These are phyloP conservation scores for Glaucopsyche alexis DNA, from an alignment of 2,888 invertebrate species.

Conservation along the genomic window DNA sequence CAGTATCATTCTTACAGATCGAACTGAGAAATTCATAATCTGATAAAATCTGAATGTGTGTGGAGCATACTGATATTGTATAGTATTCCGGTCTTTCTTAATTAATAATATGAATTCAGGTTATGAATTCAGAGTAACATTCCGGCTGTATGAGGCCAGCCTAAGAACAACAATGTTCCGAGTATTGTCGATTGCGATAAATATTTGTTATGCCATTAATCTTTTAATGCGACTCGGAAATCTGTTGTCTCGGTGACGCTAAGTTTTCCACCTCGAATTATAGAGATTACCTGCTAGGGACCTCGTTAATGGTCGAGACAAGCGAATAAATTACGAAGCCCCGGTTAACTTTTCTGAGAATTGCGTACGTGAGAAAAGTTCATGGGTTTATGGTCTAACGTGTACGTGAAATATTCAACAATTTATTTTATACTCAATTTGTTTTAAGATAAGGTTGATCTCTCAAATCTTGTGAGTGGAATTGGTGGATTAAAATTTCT, in stretches of 20 bases:
- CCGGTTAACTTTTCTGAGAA: slow-evolving; percentile 30
- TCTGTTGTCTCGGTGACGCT: slow-evolving; percentile 27
- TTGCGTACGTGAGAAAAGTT: slow-evolving; percentile 36
- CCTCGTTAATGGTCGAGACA: slow-evolving; percentile 38
- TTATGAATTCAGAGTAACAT: too few relatives aligned
- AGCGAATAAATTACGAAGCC: slow-evolving; percentile 39
- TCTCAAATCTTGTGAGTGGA: neutral
- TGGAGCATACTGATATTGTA: too few relatives aligned
- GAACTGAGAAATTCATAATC: too few relatives aligned
- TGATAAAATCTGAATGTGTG: too few relatives aligned
- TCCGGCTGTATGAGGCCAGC: too few relatives aligned
- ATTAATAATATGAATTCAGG: too few relatives aligned
- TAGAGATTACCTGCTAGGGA: slow-evolving; percentile 38
- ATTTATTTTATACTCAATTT: slow-evolving; percentile 24
- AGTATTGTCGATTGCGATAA: slow-evolving; percentile 24
- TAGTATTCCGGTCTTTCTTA: too few relatives aligned
- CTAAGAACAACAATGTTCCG: neutral
- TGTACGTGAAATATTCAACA: slow-evolving; percentile 9
- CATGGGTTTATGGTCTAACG: slow-evolving; percentile 23
- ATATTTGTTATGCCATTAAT: slow-evolving; percentile 18
- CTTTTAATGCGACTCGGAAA: slow-evolving; percentile 15
- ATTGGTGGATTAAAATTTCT: neutral
- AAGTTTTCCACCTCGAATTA: slow-evolving; percentile 35
- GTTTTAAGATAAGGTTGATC: slow-evolving; percentile 8
- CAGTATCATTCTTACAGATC: too few relatives aligned